phyloP scores from a whole-genome alignment of 2,113 vertebrate species.

The Chitala chitala region DNA sequence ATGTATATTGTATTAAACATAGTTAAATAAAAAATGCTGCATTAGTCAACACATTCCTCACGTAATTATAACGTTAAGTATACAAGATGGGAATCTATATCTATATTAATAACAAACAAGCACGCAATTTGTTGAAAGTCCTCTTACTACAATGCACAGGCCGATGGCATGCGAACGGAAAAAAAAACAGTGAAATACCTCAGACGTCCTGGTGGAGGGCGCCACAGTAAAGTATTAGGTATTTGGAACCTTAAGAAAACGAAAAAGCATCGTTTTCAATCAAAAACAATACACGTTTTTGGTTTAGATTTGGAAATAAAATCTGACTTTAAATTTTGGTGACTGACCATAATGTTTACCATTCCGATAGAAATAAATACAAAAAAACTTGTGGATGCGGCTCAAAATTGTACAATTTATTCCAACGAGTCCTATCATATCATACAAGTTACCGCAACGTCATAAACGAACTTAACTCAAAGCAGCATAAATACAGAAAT shows the following conservation, averaged over 20 bases:
- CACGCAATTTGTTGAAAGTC: too few species aligned
- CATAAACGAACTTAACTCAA: background rate
- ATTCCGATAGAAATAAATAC: background rate
- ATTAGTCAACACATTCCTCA: too few species aligned
- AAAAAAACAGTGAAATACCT: slow-evolving; percentile 19
- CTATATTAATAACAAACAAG: too few species aligned
- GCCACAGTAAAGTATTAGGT: background rate
- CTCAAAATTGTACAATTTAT: background rate
- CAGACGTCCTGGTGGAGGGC: slow-evolving; percentile 2
- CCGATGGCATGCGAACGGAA: too few species aligned
- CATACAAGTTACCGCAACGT: background rate
- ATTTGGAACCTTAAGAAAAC: background rate
- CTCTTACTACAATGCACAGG: too few species aligned
- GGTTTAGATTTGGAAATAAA: background rate
- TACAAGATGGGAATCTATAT: too few species aligned
- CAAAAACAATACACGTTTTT: background rate
- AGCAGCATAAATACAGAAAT: background rate
- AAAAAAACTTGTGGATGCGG: too few species aligned
- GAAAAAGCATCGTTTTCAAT: background rate
- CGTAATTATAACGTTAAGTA: too few species aligned
- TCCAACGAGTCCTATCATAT: background rate
- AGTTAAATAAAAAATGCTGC: too few species aligned
- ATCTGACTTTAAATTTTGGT: background rate
- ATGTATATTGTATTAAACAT: too few species aligned
- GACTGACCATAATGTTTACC: background rate